phyloP scores from a whole-genome alignment of 2,797 vertebrate genomes.

The Peromyscus nudipes region DNA sequence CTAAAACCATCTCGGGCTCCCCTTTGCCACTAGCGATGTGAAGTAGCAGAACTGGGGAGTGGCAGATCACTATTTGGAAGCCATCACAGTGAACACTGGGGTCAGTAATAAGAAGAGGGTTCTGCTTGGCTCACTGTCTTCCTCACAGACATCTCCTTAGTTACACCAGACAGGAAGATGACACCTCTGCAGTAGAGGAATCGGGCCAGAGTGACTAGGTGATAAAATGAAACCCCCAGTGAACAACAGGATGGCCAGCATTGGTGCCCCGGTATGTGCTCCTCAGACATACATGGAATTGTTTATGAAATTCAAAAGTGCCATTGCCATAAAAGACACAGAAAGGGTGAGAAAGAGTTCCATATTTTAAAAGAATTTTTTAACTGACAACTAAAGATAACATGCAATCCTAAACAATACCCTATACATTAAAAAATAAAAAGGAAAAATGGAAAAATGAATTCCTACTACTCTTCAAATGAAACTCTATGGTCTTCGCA shows the following conservation, averaged over 20 bases:
- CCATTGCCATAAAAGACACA: not conserved
- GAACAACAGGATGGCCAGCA: not conserved
- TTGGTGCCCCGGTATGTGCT: not conserved
- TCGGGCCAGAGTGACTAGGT: not conserved
- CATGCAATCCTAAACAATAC: not conserved
- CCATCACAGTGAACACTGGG: not conserved
- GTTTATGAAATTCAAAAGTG: conserved; percentile 9
- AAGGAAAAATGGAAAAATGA: not conserved
- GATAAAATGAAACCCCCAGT: conserved; percentile 47
- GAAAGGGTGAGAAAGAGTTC: not conserved
- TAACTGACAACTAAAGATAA: not conserved
- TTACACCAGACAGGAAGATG: conserved; percentile 20
- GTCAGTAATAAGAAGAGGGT: not conserved
- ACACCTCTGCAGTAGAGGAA: not conserved
- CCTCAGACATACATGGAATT: not conserved
- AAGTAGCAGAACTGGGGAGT: not conserved
- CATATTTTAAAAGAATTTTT: conserved; percentile 19
- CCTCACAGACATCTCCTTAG: not conserved
- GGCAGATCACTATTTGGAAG: not conserved
- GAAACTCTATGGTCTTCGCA: conserved; percentile 30
- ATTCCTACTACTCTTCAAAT: not conserved
- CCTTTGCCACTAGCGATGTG: not conserved
- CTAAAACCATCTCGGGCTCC: not conserved
- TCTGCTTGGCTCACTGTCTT: not conserved
- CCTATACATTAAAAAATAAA: not conserved